Evolutionary conservation across 2,113 vertebrate species (phyloP), one percentile per base, ranked within the genome.

Genomic region (Dipodomys ordii): DNA sequence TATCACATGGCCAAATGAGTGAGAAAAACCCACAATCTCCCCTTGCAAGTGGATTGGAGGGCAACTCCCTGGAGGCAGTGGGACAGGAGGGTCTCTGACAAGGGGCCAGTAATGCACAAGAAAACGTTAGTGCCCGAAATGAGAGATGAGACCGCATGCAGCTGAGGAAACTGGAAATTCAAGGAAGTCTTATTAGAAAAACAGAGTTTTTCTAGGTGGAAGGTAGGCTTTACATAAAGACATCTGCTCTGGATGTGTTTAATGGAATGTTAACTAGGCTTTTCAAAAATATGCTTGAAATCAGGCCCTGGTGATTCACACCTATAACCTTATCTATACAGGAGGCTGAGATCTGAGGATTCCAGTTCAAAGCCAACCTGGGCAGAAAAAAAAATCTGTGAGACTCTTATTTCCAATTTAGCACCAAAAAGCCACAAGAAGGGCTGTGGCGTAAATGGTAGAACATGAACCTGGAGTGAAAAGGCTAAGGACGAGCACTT

Each of bases 221-320:
- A 44, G 15, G 39, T 23, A 69, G 68, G 64, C 39, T 46, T 74
- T 92, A 84, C 92, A 90, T 25, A 92, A 85, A 85, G 78, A 60
- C 23, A 46, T 71, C 16, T 35, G 46, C 53, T 57, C 30, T 67
- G 32, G 86, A 44, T 65, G 68, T 65, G n/a, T 67, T 62, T 76
- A 83, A 44, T 39, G 6, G 5, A 28, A 35, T 39, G 25, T 78
- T 60, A n/a, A 94, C 79, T 18, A 60, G 68, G 10, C 44, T 68
- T 32, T 49, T 49, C 67, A 28, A 30, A 62, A 13, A 28, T 39
- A 30, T 53, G 32, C 35, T 23, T 49, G 8, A 49, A 49, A 49
- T 9, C 8, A 49, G 49, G 49, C 12, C 9, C 49, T 49, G 49
- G 49, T 49, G 49, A 12, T 1, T 49, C 49, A 49, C 39, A 49